Evolutionary conservation across 2,888 invertebrate species (phyloP).

Genomic region (Sphinx pinastri): DNA sequence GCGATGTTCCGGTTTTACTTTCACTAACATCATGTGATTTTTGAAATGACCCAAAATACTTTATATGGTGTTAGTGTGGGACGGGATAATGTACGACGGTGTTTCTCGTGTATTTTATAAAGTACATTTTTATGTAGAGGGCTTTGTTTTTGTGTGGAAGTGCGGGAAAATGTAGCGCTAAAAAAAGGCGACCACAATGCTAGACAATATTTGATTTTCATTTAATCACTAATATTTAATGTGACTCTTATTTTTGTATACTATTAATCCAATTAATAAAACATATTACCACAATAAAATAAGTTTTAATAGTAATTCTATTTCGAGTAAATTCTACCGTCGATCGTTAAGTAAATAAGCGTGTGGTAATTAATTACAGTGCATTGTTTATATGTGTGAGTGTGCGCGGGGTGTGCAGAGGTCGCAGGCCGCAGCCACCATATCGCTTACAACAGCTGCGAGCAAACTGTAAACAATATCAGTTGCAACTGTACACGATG

Average conservation of each 20-base stretch:
- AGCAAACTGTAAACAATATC: neutral
- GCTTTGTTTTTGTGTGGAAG: no score
- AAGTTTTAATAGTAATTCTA: no score
- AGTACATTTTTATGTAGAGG: neutral
- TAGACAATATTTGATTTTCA: no score
- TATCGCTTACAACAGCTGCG: constrained; percentile 2
- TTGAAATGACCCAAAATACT: neutral
- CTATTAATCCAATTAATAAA: no score
- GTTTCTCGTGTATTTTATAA: neutral
- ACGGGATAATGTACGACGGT: neutral
- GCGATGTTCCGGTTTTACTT: constrained; percentile 14
- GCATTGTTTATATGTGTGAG: neutral
- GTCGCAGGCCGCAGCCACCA: neutral
- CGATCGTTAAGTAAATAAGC: neutral
- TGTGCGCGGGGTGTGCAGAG: constrained; percentile 6
- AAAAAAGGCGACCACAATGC: no score
- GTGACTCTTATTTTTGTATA: no score
- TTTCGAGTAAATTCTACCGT: neutral
- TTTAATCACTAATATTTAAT: no score
- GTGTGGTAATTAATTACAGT: neutral
- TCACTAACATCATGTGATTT: neutral
- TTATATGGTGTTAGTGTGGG: neutral
- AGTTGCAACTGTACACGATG: neutral
- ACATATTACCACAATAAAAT: no score
- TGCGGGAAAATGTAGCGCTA: no score